Percentiles rank a stretch among this genome's conserved stretches.
Conservation (phyloP, 2,888 invertebrate species). For the Ceratothoa steindachneri region DNA sequence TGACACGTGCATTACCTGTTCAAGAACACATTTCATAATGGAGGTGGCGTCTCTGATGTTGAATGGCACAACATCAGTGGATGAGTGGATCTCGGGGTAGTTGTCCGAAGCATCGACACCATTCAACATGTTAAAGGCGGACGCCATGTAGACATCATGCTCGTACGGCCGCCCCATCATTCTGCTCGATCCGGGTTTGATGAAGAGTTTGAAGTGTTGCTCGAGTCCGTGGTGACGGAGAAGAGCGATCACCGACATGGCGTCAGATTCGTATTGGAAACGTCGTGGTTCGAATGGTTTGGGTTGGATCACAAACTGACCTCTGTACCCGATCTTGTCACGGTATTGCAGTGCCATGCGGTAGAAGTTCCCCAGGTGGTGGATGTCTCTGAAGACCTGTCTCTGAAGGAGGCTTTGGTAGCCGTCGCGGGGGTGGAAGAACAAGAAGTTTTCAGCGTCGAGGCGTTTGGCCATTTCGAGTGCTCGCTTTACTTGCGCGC, state of each 20-base stretch:
- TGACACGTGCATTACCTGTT: conserved; percentile 32
- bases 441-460: conserved; percentile 46
- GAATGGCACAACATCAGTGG: conserved; percentile 23
- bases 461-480: no score
- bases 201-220: conserved; percentile 40
- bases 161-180: conserved; percentile 32
- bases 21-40: conserved; percentile 44
- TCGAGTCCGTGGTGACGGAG: conserved; percentile 41
- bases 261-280: conserved; percentile 40
- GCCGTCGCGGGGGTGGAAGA: conserved; percentile 46
- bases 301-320: conserved; percentile 42
- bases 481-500: no score
- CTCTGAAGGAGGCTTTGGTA: no score
- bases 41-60: conserved; percentile 33
- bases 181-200: conserved; percentile 32
- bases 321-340: conserved; percentile 42
- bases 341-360: conserved; percentile 39
- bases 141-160: conserved; percentile 40
- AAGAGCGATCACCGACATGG: conserved; percentile 30
- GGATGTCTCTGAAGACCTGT: conserved; percentile 36
- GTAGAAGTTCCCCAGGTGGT: conserved; percentile 43
- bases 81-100: conserved; percentile 23
- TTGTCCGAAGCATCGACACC: conserved; percentile 39
- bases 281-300: conserved; percentile 36
- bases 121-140: conserved; percentile 39